phyloP scores from a whole-genome alignment of 2,888 invertebrate genomes.

The Coelogynopora nodosa region DNA sequence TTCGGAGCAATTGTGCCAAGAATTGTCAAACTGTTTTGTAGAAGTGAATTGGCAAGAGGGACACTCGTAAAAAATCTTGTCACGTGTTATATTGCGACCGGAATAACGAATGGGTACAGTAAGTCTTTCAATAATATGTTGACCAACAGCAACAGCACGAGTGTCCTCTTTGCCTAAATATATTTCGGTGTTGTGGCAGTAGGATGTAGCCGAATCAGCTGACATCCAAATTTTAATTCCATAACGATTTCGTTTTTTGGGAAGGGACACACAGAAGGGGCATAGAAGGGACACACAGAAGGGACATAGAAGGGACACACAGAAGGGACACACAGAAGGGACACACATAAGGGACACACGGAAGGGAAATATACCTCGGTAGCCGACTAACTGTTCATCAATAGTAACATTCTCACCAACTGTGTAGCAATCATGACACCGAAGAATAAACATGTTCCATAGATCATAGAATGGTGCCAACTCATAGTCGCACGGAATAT shows the following conservation, averaged over 20 bases:
- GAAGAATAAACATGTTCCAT: not conserved
- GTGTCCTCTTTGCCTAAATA: not conserved
- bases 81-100: not conserved
- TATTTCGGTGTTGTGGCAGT: not conserved
- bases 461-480: not conserved
- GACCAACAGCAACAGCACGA: not conserved
- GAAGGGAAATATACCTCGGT: too few species aligned
- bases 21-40: not conserved
- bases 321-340: too few species aligned
- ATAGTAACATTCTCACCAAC: not conserved
- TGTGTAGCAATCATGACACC: not conserved
- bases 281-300: too few species aligned
- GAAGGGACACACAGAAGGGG: not conserved
- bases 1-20: not conserved
- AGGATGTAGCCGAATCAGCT: not conserved
- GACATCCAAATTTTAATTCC: not conserved
- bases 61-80: not conserved
- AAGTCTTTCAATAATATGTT: not conserved
- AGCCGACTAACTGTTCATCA: not conserved
- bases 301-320: too few species aligned
- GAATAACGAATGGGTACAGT: not conserved
- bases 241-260: not conserved
- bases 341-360: too few species aligned
- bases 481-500: not conserved
- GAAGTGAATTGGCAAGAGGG: not conserved